phyloP scores from a whole-genome alignment of 1,140 invertebrate species.

The Chionoecetes opilio region DNA sequence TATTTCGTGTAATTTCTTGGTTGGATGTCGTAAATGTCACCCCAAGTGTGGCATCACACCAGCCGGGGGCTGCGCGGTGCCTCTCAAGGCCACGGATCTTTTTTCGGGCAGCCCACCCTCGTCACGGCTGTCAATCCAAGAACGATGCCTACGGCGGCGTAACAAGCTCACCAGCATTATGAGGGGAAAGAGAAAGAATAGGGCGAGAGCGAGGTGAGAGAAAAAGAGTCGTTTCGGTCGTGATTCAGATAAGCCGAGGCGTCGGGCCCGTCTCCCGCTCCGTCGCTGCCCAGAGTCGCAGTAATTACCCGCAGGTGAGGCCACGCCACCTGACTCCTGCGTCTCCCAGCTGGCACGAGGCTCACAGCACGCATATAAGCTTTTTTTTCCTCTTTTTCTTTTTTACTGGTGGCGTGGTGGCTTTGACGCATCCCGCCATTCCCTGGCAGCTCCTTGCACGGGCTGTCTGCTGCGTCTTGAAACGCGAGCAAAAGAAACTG shows the following conservation, averaged over 20 bases:
- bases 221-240: background rate
- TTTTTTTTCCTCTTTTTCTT: background rate
- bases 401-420: background rate
- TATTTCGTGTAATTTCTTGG: too few species aligned
- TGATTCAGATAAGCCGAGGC: background rate
- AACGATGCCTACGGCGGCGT: too few species aligned
- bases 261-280: slow-evolving; percentile 10
- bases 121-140: too few species aligned
- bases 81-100: too few species aligned
- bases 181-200: too few species aligned
- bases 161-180: too few species aligned
- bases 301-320: background rate
- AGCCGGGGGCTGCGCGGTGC: too few species aligned
- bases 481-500: background rate
- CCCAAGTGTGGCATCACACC: too few species aligned
- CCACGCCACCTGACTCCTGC: background rate
- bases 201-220: background rate
- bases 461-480: background rate
- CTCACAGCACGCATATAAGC: background rate
- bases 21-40: too few species aligned
- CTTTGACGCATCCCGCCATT: background rate
- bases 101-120: too few species aligned
- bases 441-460: background rate
- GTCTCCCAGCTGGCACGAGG: background rate
- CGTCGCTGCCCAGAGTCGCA: background rate